Base-by-base conservation (phyloP, 1,140 invertebrate genomes). In the Aphis gossypii region DNA sequence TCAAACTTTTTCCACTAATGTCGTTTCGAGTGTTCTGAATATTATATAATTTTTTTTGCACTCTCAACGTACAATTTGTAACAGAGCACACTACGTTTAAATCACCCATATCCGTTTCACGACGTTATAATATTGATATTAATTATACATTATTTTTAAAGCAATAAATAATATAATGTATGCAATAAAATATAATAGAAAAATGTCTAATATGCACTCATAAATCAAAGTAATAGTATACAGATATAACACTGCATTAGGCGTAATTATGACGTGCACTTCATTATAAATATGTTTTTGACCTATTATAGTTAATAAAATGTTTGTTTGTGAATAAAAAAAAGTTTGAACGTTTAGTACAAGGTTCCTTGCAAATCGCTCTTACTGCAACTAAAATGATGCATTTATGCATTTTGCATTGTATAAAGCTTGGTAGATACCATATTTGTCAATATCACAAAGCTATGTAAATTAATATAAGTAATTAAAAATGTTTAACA, bases 171-270 rank as follows among this genome's bases (percentile, higher is more conserved):
- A 76, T 76, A 76, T 76, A 76, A 76, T 76, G 2, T 51, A 20
- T 76, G 25, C 18, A 76, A n/a, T 76, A 76, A n/a, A 68, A 18
- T n/a, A 68, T 68, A n/a, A 68, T 76, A n/a, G 60, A n/a, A 76
- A 76, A 76, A 76, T n/a, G 30, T n/a, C 60, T 68, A 68, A 68
- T 68, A n/a, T 68, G 60, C 60, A 68, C 60, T n/a, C 11, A 18
- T 68, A 68, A 68, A 68, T 68, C 60, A 68, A 68, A 68, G n/a
- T 68, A n/a, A n/a, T n/a, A n/a, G 60, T 76, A 23, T 76, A n/a
- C n/a, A 76, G 18, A 4, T 11, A 30, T 56, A 68, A 68, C 18
- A 14, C n/a, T 20, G 60, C 30, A 68, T 14, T 76, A 76, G n/a
- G n/a, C 30, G 60, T n/a, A 76, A n/a, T n/a, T 76, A 76, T 14